Evolutionary conservation across 2,113 vertebrate species (phyloP).

Genomic region (Lynx canadensis): DNA sequence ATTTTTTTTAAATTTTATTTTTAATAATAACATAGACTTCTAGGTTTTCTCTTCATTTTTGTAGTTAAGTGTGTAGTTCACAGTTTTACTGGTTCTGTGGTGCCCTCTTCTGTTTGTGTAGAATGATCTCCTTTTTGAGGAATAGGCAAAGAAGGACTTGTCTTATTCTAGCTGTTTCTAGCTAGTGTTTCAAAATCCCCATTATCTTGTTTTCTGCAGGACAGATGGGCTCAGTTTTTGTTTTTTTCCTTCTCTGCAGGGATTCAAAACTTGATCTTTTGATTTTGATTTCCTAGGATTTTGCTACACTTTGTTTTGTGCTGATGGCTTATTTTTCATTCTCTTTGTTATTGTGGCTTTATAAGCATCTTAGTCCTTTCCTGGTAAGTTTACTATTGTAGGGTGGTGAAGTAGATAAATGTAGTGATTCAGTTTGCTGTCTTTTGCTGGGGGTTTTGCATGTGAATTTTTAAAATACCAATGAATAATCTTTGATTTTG

Average conservation of each 20-base stretch:
- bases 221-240: background rate
- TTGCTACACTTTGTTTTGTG: background rate
- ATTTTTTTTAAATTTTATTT: background rate
- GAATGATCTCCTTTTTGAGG: background rate
- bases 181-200: background rate
- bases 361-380: background rate
- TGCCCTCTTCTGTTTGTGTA: background rate
- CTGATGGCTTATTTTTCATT: background rate
- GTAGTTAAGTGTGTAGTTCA: background rate
- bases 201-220: background rate
- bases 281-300: conserved; percentile 6
- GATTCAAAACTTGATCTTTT: background rate
- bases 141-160: background rate
- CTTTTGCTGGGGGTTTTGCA: background rate
- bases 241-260: background rate
- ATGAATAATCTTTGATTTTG: background rate
- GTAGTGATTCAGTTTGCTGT: background rate
- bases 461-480: background rate
- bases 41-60: conserved; percentile 21
- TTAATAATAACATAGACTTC: background rate
- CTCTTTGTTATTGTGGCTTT: background rate
- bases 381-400: background rate
- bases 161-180: background rate
- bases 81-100: background rate
- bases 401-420: background rate